These are phyloP conservation scores for Drosophila nasuta DNA, from an alignment of 1,140 invertebrate species.

Conservation along the genomic window DNA sequence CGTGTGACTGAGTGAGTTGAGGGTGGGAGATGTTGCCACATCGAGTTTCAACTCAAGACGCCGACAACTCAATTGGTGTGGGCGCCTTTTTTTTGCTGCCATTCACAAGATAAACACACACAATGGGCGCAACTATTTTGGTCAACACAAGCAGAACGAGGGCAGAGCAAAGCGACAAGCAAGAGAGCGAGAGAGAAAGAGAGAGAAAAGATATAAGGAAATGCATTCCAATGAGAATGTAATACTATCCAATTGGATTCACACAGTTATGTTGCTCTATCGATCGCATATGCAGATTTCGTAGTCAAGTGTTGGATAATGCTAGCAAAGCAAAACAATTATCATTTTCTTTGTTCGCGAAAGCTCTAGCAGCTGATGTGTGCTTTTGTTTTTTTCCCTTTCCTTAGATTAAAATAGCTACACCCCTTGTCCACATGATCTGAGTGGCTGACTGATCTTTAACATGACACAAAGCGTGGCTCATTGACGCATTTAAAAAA, in stretches of 20 bases:
- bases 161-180: not conserved
- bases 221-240: not conserved
- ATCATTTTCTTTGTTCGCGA: slow-evolving; percentile 4
- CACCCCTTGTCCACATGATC: not conserved
- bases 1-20: not conserved
- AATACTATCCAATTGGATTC: slow-evolving; percentile 16
- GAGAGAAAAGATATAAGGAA: not conserved
- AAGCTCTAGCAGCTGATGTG: not conserved
- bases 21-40: slow-evolving; percentile 16
- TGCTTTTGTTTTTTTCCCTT: not conserved
- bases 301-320: not conserved
- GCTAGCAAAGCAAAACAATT: not conserved
- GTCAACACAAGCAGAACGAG: slow-evolving; percentile 34
- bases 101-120: not conserved
- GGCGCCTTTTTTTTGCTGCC: slow-evolving; percentile 8
- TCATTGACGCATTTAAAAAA: not conserved
- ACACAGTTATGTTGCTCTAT: not conserved
- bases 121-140: slow-evolving; percentile 49
- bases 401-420: slow-evolving; percentile 11
- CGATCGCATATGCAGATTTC: slow-evolving; percentile 11
- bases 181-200: not conserved
- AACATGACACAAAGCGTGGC: not conserved
- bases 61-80: slow-evolving; percentile 25
- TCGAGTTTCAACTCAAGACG: slow-evolving; percentile 18
- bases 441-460: slow-evolving; percentile 6